Evolutionary conservation across 2,113 vertebrate genomes (phyloP), one percentile per base, ranked within the genome.

Genomic region (Macquaria ambigua): DNA sequence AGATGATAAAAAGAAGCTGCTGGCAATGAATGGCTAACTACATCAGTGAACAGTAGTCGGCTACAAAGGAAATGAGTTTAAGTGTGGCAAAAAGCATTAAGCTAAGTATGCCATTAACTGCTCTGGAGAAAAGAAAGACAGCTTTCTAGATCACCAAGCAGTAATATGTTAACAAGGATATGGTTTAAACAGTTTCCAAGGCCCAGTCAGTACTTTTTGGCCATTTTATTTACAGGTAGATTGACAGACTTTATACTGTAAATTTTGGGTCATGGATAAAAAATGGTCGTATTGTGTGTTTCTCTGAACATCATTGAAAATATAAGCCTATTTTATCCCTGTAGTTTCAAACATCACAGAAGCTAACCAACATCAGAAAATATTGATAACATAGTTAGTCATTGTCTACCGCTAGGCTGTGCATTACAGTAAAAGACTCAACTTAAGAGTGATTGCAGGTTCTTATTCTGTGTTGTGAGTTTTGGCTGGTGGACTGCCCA

Each of bases 1-100:
- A 77, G 84, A 89, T 73, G 75, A 87, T 84, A 85, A 87, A 88
- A 87, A 85, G 64, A 91, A 55, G 86, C 86, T 85, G 82, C 73
- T 56, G 92, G 84, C 81, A 52, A 62, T 73, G 78, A 90, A 85
- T 31, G 75, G 75, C 75, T 48, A 80, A 88, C 52, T 75, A 82
- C 76, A 83, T 86, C 83, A 85, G 48, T 56, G 70, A 89, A 53
- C 83, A 72, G 34, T 48, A 78, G 61, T 72, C 58, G n/a, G 74
- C 88, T 80, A 81, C 81, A 85, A 81, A 87, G 87, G 69, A 88
- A 87, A 90, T 52, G 9, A 88, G 59, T 77, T 80, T 77, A 88
- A 83, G 71, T 70, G 64, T 34, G 66, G 72, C 61, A 75, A 68
- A 88, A 86, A 18, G 2, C 84, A 85, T 88, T 83, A 85, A 81